Evolutionary conservation across 2,888 invertebrate genomes (phyloP), one percentile per base, ranked within the genome.

Genomic region (Scrobipalpa atriplicella): DNA sequence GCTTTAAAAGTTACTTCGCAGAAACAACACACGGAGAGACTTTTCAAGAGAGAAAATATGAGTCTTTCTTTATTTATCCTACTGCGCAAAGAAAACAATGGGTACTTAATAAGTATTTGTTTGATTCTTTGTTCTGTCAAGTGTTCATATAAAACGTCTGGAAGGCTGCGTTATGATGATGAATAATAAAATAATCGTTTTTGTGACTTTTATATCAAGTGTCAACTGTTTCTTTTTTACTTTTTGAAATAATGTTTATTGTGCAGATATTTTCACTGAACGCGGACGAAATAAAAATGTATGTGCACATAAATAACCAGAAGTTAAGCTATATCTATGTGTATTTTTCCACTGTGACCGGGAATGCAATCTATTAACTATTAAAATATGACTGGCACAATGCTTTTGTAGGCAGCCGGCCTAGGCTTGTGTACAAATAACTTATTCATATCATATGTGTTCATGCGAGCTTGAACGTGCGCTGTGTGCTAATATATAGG

Each of bases 391-490:
- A 62, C 62, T 70, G 43, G 71, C 71, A 71, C 29, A 70, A 69
- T 70, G 69, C 68, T 68, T 64, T 64, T 56, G 68, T 69, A 75
- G 73, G 72, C 72, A 71, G 73, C 71, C 70, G 70, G 72, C 70
- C 79, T 79, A 82, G 78, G 78, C 74, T 71, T 76, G 75, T 80
- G 76, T 72, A 76, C 70, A 67, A 66, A 83, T 86, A 82, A 84
- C 79, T 84, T 85, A 86, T 85, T 85, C 85, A 85, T 79, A 78
- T 72, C 77, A 73, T 69, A 72, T 70, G 70, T 77, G 79, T 80
- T 80, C 80, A 75, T 78, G 74, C 77, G 16, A n/a, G 64, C 71
- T 71, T 70, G 74, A 71, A 81, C 83, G 83, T 85, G 85, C 77
- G 76, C 74, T 74, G 82, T 76, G 73, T 82, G 73, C 79, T 72